Base-by-base conservation (phyloP, 92 coral and sea anemone species). In the Phymanthus crucifer region DNA sequence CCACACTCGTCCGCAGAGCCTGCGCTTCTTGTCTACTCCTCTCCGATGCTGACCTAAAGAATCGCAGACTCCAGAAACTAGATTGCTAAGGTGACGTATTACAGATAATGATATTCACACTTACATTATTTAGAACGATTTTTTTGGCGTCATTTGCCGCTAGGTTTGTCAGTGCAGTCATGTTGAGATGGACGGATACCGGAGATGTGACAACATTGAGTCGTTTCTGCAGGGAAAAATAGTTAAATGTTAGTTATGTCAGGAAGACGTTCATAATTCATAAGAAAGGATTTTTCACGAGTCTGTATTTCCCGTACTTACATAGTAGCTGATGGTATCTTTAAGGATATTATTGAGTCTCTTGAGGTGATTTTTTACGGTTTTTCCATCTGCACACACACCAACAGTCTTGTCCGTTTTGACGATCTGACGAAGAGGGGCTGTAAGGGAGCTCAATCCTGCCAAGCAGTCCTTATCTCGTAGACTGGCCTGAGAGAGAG, bases 401-500 rank as follows among this genome's bases (percentile, higher is more conserved):
- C 14, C 32, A 12, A 33, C 32, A 21, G 79, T 75, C 12, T 3
- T 34, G 70, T 75, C 69, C 4, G 64, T 52, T 1, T 32, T 75
- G 3, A 16, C 34, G 13, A 75, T 56, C 40, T 75, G 7, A 16
- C 26, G 32, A 21, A 77, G 56, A 52, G 81, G 72, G 2, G 18
- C 6, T 24, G 8, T 5, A 17, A 77, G 31, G 7, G 72, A 33
- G 14, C 27, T 11, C n/a, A 77, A 70, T 58, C 43, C 32, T 37
- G 57, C 40, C 17, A 77, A 38, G 58, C 81, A 77, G 40, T 50
- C 72, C 37, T 29, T 77, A n/a, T 32, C 50, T n/a, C 46, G 67
- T n/a, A 77, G 57, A 5, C n/a, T 47, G n/a, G 38, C 27, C 81
- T 77, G 46, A 57, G 33, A 75, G 68, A 48, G 32, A 74, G 36